Evolutionary conservation across 2,113 vertebrate species (phyloP).

Genomic region (Oncorhynchus gorbuscha): DNA sequence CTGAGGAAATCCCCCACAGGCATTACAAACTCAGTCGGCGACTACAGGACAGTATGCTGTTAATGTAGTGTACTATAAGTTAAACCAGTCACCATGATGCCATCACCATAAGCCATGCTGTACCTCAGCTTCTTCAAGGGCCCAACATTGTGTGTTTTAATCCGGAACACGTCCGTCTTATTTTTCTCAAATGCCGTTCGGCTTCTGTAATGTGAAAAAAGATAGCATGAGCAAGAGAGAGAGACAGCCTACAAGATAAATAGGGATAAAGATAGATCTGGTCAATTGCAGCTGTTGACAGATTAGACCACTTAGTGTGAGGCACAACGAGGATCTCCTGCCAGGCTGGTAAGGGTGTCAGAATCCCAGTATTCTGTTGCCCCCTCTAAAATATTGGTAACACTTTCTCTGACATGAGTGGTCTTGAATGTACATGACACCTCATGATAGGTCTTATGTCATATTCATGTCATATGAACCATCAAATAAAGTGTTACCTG

Average conservation of each 20-base stretch:
- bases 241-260: neutral
- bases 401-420: too few species aligned
- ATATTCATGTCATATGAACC: too few species aligned
- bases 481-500: too few species aligned
- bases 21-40: neutral
- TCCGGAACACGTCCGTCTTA: conserved; percentile 92
- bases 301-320: neutral
- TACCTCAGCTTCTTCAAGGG: conserved; percentile 94
- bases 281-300: neutral
- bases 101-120: neutral
- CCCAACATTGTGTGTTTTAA: conserved; percentile 96
- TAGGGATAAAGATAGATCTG: neutral
- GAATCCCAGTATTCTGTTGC: too few species aligned
- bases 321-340: neutral
- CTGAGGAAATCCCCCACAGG: neutral
- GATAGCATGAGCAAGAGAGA: neutral
- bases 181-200: conserved; percentile 93
- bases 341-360: too few species aligned
- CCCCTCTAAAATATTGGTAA: too few species aligned
- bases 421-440: too few species aligned
- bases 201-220: conserved; percentile 79
- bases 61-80: neutral
- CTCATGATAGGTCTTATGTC: too few species aligned
- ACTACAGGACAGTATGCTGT: neutral
- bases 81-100: neutral